Evolutionary conservation across 2,888 invertebrate genomes (phyloP).

Genomic region (Horisme vitalbata): DNA sequence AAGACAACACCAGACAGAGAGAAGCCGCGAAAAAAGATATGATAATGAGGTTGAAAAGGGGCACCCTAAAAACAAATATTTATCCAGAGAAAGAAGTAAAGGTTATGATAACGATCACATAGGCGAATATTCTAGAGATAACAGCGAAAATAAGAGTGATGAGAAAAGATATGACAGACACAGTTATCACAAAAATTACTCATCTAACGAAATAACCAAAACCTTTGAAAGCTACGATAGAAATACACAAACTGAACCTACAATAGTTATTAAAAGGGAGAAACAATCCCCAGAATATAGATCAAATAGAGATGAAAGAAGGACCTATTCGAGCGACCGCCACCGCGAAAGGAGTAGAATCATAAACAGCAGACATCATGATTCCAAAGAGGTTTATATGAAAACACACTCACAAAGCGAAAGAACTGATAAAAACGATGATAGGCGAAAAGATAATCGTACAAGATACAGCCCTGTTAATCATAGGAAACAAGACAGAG

Average conservation of each 20-base stretch:
- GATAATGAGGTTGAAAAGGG: background rate
- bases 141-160: background rate
- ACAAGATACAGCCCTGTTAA: slow-evolving; percentile 1
- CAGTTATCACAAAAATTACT: slow-evolving; percentile 2
- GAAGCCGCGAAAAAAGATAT: background rate
- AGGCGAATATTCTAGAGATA: background rate
- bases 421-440: background rate
- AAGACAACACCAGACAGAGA: background rate
- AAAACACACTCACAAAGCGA: background rate
- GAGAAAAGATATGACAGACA: background rate
- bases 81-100: slow-evolving; percentile 1
- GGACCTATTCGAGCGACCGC: slow-evolving; percentile 1
- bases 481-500: background rate
- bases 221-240: background rate
- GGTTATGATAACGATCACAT: background rate
- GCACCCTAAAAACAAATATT: slow-evolving; percentile 1
- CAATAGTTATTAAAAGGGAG: slow-evolving; percentile 8
- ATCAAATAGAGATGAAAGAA: too few species aligned
- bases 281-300: slow-evolving; percentile 2
- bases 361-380: background rate
- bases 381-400: background rate
- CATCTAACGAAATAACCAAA: slow-evolving; percentile 3
- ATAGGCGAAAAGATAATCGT: background rate
- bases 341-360: background rate
- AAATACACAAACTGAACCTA: background rate